phyloP scores from a whole-genome alignment of 2,113 vertebrate species.

The Chlorocebus sabaeus region DNA sequence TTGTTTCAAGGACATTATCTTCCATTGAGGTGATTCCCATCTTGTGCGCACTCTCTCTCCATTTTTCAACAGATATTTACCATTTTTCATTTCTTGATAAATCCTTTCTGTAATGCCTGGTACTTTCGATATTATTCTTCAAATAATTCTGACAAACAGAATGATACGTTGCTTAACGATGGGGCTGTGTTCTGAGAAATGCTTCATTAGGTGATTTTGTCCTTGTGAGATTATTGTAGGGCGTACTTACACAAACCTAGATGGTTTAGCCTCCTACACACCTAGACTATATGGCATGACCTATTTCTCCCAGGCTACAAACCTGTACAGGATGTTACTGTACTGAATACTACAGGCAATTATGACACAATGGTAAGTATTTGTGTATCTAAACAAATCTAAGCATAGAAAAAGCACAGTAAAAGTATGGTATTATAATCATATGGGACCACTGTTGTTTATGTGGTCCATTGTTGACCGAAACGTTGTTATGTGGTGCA shows the following conservation, averaged over 20 bases:
- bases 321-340: not conserved
- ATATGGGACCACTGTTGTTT: not conserved
- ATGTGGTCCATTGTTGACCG: not conserved
- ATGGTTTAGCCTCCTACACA: not conserved
- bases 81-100: conserved; percentile 36
- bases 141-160: not conserved
- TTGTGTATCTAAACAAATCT: not conserved
- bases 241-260: not conserved
- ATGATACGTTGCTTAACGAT: not conserved
- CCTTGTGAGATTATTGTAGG: not conserved
- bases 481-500: not conserved
- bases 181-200: not conserved
- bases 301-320: not conserved
- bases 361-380: not conserved
- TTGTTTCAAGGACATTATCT: conserved; percentile 33
- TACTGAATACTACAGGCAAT: not conserved
- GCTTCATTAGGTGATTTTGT: not conserved
- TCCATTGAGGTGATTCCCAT: not conserved
- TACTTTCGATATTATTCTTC: conserved; percentile 23
- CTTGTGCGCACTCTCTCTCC: not conserved
- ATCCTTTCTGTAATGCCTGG: not conserved
- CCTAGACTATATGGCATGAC: not conserved
- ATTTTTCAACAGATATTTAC: not conserved
- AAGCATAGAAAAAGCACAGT: not conserved
- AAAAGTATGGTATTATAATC: not conserved